Conservation (phyloP, 2,113 vertebrate genomes). For the Sclerurus mexicanus region DNA sequence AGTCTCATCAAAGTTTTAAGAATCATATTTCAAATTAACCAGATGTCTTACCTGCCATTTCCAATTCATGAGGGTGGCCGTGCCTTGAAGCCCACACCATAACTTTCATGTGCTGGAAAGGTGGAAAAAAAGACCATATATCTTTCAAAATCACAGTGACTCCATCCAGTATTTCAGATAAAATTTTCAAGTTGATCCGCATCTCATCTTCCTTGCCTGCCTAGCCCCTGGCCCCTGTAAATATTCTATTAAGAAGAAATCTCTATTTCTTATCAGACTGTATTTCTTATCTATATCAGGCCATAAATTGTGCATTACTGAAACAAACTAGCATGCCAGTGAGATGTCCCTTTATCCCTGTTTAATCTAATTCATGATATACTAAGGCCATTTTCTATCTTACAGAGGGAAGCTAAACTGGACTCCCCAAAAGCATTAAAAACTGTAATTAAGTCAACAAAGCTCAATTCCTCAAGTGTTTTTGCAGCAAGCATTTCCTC, state of each 20-base stretch:
- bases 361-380: neutral
- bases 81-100: neutral
- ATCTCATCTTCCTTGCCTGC: neutral
- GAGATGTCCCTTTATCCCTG: neutral
- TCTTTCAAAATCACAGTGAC: neutral
- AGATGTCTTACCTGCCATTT: neutral
- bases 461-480: neutral
- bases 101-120: neutral
- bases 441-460: neutral
- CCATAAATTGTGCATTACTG: neutral
- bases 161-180: neutral
- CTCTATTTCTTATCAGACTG: neutral
- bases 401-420: neutral
- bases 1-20: neutral
- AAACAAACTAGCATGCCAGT: neutral
- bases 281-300: neutral
- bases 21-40: neutral
- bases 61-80: neutral
- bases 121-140: neutral
- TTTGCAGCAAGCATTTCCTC: neutral
- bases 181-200: neutral
- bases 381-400: neutral
- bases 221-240: neutral
- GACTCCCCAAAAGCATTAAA: neutral
- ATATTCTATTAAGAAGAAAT: slow-evolving; percentile 22